phyloP scores from a whole-genome alignment of 2,888 invertebrate genomes.

The Eucera pruinosa region DNA sequence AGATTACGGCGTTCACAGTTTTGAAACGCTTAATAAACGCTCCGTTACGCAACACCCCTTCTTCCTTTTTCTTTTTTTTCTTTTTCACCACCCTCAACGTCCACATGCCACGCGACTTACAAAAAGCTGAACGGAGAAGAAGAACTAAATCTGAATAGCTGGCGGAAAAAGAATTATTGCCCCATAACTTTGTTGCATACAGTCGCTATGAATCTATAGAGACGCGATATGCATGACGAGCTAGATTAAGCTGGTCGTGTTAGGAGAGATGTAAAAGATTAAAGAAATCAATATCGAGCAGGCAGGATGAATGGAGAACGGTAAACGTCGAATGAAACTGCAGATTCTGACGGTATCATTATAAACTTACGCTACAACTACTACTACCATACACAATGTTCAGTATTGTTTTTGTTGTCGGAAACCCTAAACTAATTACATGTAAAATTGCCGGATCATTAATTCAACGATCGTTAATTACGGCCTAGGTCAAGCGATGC shows the following conservation, averaged over 20 bases:
- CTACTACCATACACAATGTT: too few relatives aligned
- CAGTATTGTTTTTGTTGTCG: background rate
- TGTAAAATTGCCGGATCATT: slow-evolving; percentile 56
- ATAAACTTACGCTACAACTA: background rate
- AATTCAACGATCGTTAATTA: slow-evolving; percentile 59
- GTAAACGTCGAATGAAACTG: slow-evolving; percentile 17
- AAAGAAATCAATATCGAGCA: slow-evolving; percentile 45
- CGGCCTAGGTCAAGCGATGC: slow-evolving; percentile 86
- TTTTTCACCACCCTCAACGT: slow-evolving; percentile 7
- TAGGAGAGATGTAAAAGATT: slow-evolving; percentile 50
- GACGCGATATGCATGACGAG: slow-evolving; percentile 48
- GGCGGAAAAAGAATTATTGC: slow-evolving; percentile 52
- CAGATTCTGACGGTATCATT: background rate
- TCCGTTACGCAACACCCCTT: background rate
- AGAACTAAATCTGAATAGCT: slow-evolving; percentile 39
- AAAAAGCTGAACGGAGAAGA: slow-evolving; percentile 28
- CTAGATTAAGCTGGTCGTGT: slow-evolving; percentile 48
- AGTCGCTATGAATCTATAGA: slow-evolving; percentile 32
- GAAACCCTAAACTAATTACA: slow-evolving; percentile 43
- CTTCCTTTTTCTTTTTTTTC: background rate
- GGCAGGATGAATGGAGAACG: background rate
- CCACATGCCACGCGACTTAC: slow-evolving; percentile 31
- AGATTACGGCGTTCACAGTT: background rate
- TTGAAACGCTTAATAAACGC: slow-evolving; percentile 49
- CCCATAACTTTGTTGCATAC: slow-evolving; percentile 38